Percentiles rank a stretch among this genome's conserved stretches.
phyloP scores from a whole-genome alignment of 2,113 vertebrate species.

The Xerus inauris region DNA sequence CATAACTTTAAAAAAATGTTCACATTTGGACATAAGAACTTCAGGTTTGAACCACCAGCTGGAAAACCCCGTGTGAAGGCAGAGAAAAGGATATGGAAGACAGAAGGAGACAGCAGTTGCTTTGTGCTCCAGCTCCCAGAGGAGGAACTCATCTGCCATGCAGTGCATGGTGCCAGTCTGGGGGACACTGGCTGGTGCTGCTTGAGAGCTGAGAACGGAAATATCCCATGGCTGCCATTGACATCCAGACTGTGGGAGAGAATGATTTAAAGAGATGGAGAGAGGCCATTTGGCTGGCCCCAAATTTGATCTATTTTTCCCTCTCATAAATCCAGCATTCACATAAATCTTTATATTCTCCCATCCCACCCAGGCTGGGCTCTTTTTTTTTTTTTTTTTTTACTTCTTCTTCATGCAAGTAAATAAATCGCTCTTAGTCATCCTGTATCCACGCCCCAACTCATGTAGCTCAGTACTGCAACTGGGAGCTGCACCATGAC shows the following conservation, averaged over 20 bases:
- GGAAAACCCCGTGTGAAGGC: background rate
- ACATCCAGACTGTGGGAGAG: background rate
- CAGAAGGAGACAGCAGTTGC: accelerated
- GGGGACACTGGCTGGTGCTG: background rate
- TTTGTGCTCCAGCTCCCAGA: background rate
- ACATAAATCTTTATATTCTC: constrained; percentile 69
- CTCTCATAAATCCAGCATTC: constrained; percentile 57
- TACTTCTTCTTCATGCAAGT: background rate
- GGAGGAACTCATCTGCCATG: background rate
- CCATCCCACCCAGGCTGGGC: constrained; percentile 52
- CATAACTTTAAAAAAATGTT: no score
- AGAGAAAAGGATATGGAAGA: background rate
- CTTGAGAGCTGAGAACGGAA: background rate
- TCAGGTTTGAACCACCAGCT: background rate
- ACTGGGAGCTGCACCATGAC: background rate
- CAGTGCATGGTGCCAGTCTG: background rate
- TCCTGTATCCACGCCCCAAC: background rate
- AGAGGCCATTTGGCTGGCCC: constrained; percentile 67
- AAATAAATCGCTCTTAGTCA: constrained; percentile 38
- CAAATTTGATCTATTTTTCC: constrained; percentile 69
- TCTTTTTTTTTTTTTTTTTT: background rate
- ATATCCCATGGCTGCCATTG: background rate
- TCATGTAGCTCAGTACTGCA: background rate
- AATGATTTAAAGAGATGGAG: constrained; percentile 75
- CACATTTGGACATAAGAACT: background rate